Evolutionary conservation across 2,888 invertebrate genomes (phyloP), one percentile per base, ranked within the genome.

Genomic region (Eurytoma adleriae): DNA sequence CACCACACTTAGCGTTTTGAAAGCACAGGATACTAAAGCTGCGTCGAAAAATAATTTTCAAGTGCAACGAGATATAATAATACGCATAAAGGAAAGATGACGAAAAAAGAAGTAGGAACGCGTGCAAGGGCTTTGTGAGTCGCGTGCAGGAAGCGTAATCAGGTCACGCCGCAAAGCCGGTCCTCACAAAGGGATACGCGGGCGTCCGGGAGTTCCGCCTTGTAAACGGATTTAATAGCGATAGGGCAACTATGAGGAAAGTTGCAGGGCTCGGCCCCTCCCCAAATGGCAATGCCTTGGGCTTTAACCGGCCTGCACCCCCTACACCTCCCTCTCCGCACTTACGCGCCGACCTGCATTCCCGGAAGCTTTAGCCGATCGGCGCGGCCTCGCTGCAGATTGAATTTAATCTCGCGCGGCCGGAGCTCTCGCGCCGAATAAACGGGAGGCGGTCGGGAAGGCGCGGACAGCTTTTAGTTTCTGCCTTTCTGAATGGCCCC

Each of bases 391-490:
- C 75, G 70, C 73, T 84, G 80, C 83, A 84, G 84, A 88, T 88
- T 86, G 84, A 87, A 88, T 88, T 87, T 87, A 87, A 87, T 86
- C 85, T 85, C 81, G 82, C 78, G 82, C 82, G 83, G 83, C 67
- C 52, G 16, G 64, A 16, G 16, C 30, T 56, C 27, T 13, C 54
- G 3, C 69, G 52, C n/a, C 40, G 4, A 18, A 64, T 48, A 64
- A 64, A 40, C 59, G 59, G 20, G 20, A 10, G 12, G 12, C 40
- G 18, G 18, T 40, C 1, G 48, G 13, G 13, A 13, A 16, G 24
- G 24, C 12, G 59, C 54, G 54, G 16, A 54, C 54, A 54, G 54
- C 54, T 54, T 54, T 54, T 54, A 54, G 54, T n/a, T 54, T 54
- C 54, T 16, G 54, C 54, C n/a, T 54, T 54, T 54, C 16, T 54